phyloP scores from a whole-genome alignment of 1,140 invertebrate genomes.

The Pemphigus obesinymphae region DNA sequence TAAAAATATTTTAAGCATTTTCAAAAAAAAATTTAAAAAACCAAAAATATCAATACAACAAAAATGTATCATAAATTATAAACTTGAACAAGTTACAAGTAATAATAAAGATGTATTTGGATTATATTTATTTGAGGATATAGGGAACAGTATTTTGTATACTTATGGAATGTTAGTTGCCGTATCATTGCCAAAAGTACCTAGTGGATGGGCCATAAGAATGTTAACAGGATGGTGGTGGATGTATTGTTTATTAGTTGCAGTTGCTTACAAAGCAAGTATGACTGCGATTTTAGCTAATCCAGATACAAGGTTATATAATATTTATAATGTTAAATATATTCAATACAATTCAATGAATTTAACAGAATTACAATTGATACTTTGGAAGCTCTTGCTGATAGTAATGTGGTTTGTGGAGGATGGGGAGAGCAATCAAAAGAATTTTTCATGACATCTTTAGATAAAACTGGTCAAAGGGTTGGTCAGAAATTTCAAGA shows the following conservation, averaged over 20 bases:
- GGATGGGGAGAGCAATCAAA: constrained; percentile 66
- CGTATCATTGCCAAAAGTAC: constrained; percentile 68
- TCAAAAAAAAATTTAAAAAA: background rate
- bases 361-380: constrained; percentile 66
- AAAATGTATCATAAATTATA: background rate
- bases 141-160: constrained; percentile 67
- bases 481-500: constrained; percentile 64
- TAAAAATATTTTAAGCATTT: background rate
- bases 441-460: constrained; percentile 63
- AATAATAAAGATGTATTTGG: constrained; percentile 49
- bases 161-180: constrained; percentile 73
- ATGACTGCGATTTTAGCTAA: constrained; percentile 77
- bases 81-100: background rate
- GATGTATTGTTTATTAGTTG: constrained; percentile 73
- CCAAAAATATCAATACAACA: background rate
- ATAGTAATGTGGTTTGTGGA: constrained; percentile 57
- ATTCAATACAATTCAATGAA: background rate
- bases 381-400: constrained; percentile 62
- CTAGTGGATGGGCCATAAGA: constrained; percentile 69
- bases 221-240: constrained; percentile 78
- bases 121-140: constrained; percentile 63
- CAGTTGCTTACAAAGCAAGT: constrained; percentile 71
- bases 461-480: constrained; percentile 56
- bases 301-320: constrained; percentile 59
- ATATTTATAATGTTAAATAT: background rate